phyloP scores from a whole-genome alignment of 2,797 vertebrate species.

The Arnoldichthys spilopterus region DNA sequence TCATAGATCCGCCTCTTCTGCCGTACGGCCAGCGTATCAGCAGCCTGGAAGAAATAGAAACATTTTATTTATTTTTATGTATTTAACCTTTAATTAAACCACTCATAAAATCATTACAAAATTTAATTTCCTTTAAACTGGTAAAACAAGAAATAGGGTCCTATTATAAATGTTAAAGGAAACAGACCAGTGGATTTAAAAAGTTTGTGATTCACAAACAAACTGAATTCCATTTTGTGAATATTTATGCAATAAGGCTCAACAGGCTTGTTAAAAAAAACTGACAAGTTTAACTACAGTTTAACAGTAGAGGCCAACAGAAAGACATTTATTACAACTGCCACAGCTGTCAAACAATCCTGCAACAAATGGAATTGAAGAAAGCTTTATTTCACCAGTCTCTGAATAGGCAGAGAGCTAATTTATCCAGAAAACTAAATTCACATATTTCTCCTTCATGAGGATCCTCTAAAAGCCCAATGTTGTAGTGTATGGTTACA shows the following conservation, averaged over 20 bases:
- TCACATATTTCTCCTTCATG: too few relatives aligned
- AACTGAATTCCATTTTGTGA: too few relatives aligned
- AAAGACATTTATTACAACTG: not conserved
- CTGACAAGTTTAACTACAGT: too few relatives aligned
- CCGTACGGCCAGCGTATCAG: constrained; percentile 95
- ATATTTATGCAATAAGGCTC: too few relatives aligned
- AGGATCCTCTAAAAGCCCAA: not conserved
- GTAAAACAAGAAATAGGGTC: too few relatives aligned
- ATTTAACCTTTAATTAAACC: too few relatives aligned
- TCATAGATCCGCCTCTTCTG: constrained; percentile 98
- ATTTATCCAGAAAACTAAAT: not conserved
- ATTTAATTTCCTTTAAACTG: not conserved
- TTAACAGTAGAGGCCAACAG: not conserved
- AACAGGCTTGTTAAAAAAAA: too few relatives aligned
- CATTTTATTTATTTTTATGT: not conserved
- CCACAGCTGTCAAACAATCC: not conserved
- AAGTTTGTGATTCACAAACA: too few relatives aligned
- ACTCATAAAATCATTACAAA: too few relatives aligned
- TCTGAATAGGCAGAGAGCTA: not conserved
- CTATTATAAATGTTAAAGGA: not conserved
- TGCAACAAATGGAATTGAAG: not conserved
- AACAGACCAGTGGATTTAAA: not conserved
- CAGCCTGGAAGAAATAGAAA: constrained; percentile 80
- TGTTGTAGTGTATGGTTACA: not conserved
- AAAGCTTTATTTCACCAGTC: not conserved